Conservation (phyloP, 2,888 invertebrate genomes). For the Dexiosoma caninum region DNA sequence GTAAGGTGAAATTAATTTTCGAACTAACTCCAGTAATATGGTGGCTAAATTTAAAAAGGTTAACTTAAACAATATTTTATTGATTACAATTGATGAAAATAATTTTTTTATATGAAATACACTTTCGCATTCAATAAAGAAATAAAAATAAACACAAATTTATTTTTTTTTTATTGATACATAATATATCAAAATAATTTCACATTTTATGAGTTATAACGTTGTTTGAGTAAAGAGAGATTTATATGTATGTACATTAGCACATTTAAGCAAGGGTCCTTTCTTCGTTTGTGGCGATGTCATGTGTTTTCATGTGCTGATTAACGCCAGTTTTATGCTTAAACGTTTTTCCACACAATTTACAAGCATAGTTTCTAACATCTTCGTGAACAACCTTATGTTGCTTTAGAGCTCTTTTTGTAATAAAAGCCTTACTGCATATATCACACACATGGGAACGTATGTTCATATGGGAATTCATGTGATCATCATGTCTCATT, state of each 20-base stretch:
- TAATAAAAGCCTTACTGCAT: constrained; percentile 58
- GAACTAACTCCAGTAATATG: too few species aligned
- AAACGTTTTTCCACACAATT: constrained; percentile 54
- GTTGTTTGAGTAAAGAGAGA: too few species aligned
- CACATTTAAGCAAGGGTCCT: background rate
- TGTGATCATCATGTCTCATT: constrained; percentile 50
- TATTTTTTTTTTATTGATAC: background rate
- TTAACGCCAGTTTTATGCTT: constrained; percentile 50
- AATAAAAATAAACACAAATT: background rate
- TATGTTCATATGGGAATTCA: constrained; percentile 58
- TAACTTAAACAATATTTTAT: too few species aligned
- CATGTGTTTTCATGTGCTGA: constrained; percentile 57
- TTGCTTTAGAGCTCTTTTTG: constrained; percentile 46
- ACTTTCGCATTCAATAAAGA: too few species aligned
- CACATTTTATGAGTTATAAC: too few species aligned
- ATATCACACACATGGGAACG: constrained; percentile 52
- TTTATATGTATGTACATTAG: too few species aligned
- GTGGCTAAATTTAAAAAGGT: too few species aligned
- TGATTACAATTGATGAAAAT: too few species aligned
- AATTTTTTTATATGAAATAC: too few species aligned
- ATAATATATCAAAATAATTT: too few species aligned
- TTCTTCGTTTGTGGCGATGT: constrained; percentile 43
- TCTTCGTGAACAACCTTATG: constrained; percentile 58
- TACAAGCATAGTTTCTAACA: constrained; percentile 52
- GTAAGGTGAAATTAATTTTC: too few species aligned